Evolutionary conservation across 2,797 vertebrate species (phyloP).

Genomic region (Falco concolor): DNA sequence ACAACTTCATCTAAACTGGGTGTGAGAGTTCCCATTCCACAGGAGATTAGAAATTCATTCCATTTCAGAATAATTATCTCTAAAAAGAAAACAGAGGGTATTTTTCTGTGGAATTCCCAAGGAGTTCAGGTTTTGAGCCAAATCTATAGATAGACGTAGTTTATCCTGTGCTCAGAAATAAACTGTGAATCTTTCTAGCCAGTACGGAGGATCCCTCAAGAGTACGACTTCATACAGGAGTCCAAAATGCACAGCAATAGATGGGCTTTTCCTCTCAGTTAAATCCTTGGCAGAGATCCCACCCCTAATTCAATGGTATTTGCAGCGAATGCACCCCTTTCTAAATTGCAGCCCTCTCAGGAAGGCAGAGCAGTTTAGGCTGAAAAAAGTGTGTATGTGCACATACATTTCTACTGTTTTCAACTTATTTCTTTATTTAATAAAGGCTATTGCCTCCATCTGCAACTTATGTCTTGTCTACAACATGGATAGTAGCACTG

Average conservation of each 20-base stretch:
- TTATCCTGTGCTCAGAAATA: slow-evolving; percentile 46
- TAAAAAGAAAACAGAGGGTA: not conserved
- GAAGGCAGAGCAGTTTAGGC: not conserved
- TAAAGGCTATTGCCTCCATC: not conserved
- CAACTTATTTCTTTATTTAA: not conserved
- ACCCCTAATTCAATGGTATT: not conserved
- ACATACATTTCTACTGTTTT: not conserved
- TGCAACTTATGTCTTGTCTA: not conserved
- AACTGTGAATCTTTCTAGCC: slow-evolving; percentile 47
- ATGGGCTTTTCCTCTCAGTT: not conserved
- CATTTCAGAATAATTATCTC: slow-evolving; percentile 4
- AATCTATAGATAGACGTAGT: slow-evolving; percentile 49
- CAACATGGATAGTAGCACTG: not conserved
- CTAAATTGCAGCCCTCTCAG: not conserved
- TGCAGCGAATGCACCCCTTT: not conserved
- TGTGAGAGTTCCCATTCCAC: not conserved
- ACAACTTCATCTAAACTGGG: not conserved
- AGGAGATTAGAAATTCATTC: not conserved
- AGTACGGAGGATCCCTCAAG: not conserved
- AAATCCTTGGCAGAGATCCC: slow-evolving; percentile 14
- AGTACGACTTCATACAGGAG: not conserved
- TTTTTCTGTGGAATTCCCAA: slow-evolving; percentile 23
- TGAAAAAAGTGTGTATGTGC: not conserved
- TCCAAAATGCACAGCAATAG: slow-evolving; percentile 8
- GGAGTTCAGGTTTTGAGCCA: slow-evolving; percentile 32